Evolutionary conservation across 1,140 invertebrate genomes (phyloP).

Genomic region (Orchesella cincta): DNA sequence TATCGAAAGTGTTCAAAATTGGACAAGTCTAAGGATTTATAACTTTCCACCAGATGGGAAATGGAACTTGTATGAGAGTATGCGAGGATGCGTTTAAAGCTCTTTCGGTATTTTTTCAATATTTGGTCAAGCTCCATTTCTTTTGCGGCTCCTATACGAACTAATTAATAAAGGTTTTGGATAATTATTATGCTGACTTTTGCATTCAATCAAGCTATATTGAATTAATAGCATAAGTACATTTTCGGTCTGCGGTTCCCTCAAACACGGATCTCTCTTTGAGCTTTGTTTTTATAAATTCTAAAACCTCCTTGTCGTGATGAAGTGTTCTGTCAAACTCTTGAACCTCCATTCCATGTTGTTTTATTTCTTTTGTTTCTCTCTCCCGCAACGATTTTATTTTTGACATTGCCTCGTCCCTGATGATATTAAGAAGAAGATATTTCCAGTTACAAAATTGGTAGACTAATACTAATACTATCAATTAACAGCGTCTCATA

Average conservation of each 20-base stretch:
- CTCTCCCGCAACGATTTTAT: background rate
- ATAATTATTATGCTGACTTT: no score
- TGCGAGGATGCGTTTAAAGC: background rate
- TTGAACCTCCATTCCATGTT: constrained; percentile 17
- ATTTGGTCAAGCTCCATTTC: background rate
- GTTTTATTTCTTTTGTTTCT: constrained; percentile 3
- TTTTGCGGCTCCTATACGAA: background rate
- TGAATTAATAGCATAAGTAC: no score
- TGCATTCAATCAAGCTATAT: no score
- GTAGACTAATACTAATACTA: background rate
- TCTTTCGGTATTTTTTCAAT: background rate
- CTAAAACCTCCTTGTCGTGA: background rate
- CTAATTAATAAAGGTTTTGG: no score
- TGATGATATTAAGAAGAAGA: background rate
- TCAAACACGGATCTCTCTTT: background rate
- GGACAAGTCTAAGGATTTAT: background rate
- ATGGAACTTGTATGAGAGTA: background rate
- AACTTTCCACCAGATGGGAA: background rate
- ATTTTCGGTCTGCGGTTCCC: background rate
- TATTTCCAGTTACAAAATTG: background rate
- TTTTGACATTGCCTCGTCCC: constrained; percentile 11
- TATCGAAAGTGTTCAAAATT: background rate
- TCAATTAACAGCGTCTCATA: background rate
- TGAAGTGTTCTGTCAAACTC: background rate
- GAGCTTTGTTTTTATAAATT: background rate